A percentile compares a stretch with the other conserved stretches of the same genome.
phyloP scores from a whole-genome alignment of 2,888 invertebrate genomes.

The Ptilodon capucinus region DNA sequence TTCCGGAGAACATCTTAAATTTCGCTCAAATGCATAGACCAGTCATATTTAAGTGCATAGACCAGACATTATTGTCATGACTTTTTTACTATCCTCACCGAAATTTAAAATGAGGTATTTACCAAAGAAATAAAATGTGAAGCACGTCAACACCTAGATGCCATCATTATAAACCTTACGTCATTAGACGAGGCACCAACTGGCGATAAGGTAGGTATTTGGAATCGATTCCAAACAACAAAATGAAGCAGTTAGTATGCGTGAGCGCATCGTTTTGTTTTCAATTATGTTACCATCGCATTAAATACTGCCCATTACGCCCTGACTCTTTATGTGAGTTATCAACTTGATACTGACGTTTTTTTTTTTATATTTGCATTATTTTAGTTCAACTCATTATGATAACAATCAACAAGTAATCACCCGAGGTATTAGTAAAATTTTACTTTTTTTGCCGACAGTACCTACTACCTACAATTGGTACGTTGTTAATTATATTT shows the following conservation, averaged over 20 bases:
- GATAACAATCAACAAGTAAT: too few species aligned
- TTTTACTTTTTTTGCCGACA: too few species aligned
- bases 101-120: background rate
- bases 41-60: too few species aligned
- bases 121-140: conserved; percentile 5
- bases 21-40: too few species aligned
- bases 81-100: background rate
- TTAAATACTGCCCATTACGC: conserved; percentile 32
- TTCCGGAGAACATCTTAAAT: too few species aligned
- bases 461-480: too few species aligned
- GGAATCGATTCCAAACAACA: conserved; percentile 41
- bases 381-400: too few species aligned
- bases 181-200: conserved; percentile 28
- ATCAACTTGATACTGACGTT: conserved; percentile 8
- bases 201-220: conserved; percentile 35
- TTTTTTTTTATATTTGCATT: background rate
- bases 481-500: too few species aligned
- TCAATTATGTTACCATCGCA: conserved; percentile 41
- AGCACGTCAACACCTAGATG: conserved; percentile 6
- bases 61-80: too few species aligned
- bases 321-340: conserved; percentile 11
- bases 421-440: too few species aligned
- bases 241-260: conserved; percentile 62
- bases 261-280: conserved; percentile 44
- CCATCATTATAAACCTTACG: conserved; percentile 27